Evolutionary conservation across 2,797 vertebrate genomes (phyloP), one percentile per base, ranked within the genome.

Genomic region (Pogonophryne albipinna): DNA sequence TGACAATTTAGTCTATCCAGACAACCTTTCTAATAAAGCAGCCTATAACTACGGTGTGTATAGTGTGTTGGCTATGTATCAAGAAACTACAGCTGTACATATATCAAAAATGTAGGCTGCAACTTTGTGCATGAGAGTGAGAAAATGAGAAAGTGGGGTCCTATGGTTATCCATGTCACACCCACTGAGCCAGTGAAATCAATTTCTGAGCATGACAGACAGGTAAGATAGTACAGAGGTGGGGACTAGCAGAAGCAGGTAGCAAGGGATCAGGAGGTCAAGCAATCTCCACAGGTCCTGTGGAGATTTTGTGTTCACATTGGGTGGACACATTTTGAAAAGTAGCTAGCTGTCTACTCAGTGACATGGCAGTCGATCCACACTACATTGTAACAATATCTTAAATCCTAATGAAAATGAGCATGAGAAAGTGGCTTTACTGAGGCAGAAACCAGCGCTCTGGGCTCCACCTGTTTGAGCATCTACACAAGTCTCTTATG

Each of bases 241-340:
- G 50, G 50, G 41, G 55, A 72, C 38, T 13, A 59, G 73, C 72
- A 62, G 49, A 46, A 73, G 67, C 42, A 75, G 77, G 81, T 73
- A 72, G 50, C 62, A 69, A 51, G 60, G 60, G 67, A 74, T 81
- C 66, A 62, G 42, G 46, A 78, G 81, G 85, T 88, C 81, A 81
- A 78, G 58, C 80, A 75, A 83, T 23, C 20, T 23, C 23, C 23
- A 23, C 23, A 23, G 23, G 23, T 23, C 71, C 78, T 59, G 82
- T 72, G 56, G 66, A 69, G 65, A 66, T 71, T 75, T 71, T 83
- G 60, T 80, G 66, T 55, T 73, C 38, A 42, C 11, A 57, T 65
- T 61, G 46, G 45, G 5, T 4, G 16, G 23, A 57, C 44, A 57
- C 12, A 57, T 79, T 73, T 69, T 20, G 60, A 45, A 51, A 77